Base-by-base conservation (phyloP, 2,888 invertebrate genomes). In the Rhagonycha fulva region DNA sequence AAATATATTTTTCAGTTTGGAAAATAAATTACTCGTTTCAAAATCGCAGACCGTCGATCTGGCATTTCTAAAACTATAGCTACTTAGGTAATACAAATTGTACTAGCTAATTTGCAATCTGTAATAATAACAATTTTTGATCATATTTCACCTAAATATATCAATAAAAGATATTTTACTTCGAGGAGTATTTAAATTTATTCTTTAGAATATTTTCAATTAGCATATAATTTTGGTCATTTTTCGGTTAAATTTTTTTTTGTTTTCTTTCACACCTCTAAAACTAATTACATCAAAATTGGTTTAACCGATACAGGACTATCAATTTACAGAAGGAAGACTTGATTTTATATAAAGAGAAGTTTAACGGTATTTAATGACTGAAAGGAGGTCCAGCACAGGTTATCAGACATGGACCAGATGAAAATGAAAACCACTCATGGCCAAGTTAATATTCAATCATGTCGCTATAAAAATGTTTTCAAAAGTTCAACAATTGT, bases 41-140 rank as follows among this genome's bases (percentile, higher is more conserved):
- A 88, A 71, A 89, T 89, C 61, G 83, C 89, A 90, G 1, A 88
- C 88, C 70, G 83, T 81, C 30, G 74, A 23, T 79, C 75, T 74
- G 66, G 68, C 72, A 77, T 78, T 81, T 80, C 80, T 80, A 80
- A 80, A 80, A 78, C 77, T 76, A 75, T 12, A 47, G n/a, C 47
- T 47, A 47, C 47, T 66, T 66, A 66, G 63, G 24, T 66, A 66
- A 66, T 24, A 24, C 24, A 24, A 66, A 66, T 26, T 24, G 14
- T n/a, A 14, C 63, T 66, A 66, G 14, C 19, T 26, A 66, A 66
- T 23, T 66, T 47, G 47, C 47, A 47, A 47, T 47, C n/a, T 47
- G n/a, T 66, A 66, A 66, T 24, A 66, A 66, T 26, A 24, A 66
- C 63, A 66, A 66, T 24, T 14, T 66, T 66, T 66, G 24, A 66